Conservation (phyloP, 2,113 vertebrate species). For the Dipodomys ordii region DNA sequence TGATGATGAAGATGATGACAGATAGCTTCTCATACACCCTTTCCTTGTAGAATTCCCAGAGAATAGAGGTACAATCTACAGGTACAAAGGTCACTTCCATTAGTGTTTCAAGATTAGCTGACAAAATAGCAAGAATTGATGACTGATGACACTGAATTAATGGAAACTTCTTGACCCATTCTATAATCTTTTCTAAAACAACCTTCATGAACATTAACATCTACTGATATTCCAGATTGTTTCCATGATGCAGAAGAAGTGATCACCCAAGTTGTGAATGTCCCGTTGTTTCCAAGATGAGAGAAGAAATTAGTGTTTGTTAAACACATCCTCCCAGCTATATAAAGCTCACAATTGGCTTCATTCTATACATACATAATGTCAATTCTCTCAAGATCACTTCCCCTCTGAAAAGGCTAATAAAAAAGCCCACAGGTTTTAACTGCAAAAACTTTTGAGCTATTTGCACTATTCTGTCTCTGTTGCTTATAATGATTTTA, state of each 20-base stretch:
- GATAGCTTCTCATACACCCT: neutral
- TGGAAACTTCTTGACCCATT: neutral
- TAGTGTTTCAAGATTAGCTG: neutral
- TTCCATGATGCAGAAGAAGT: neutral
- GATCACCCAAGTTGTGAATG: neutral
- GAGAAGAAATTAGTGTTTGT: neutral
- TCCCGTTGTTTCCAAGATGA: neutral
- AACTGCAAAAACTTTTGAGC: neutral
- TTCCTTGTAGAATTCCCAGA: neutral
- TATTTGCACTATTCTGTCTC: neutral
- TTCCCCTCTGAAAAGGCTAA: slow-evolving; percentile 1
- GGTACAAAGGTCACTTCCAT: neutral
- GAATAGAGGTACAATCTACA: neutral
- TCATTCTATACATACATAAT: neutral
- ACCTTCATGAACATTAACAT: neutral
- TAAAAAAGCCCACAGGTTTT: neutral
- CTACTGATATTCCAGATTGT: neutral
- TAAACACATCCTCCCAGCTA: neutral
- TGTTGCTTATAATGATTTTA: slow-evolving; percentile 6
- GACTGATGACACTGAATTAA: neutral
- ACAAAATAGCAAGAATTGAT: neutral
- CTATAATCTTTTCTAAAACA: slow-evolving; percentile 12
- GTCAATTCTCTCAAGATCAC: neutral
- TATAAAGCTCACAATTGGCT: neutral
- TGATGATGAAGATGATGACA: neutral